Base-by-base conservation (phyloP, 2,888 invertebrate species). In the Adela reaumurella region DNA sequence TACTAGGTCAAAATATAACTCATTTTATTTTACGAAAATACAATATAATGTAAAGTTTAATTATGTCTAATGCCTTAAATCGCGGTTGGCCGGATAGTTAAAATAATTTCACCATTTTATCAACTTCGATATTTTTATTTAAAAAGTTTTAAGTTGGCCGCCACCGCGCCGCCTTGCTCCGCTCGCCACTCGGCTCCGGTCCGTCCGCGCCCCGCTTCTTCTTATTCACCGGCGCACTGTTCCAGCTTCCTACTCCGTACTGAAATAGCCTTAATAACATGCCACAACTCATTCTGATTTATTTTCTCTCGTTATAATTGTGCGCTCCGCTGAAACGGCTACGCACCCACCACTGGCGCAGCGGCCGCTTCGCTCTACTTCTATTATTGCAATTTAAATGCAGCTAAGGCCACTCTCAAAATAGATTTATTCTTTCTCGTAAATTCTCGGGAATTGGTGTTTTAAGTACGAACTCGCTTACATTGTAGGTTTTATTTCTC, bases 251-350 rank as follows among this genome's bases (percentile, higher is more conserved):
- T 67, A 68, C 70, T 71, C 68, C 63, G 66, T 68, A 62, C 63
- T 65, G 66, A 66, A 69, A 69, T 68, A 68, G 68, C 70, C 70
- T 73, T 79, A 78, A 77, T 77, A 79, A 73, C 73, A 70, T 68
- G 74, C 77, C 77, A 74, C 78, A 74, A 74, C 70, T 77, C 78
- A 76, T 74, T 70, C 73, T 78, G 79, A 80, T 80, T 79, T 77
- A 79, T 78, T 66, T 70, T 65, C 63, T 68, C 78, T 77, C 76
- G 73, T 77, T 78, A 77, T 76, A 77, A 76, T 74, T 74, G 77
- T 68, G 66, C 76, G 77, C 74, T 71, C 65, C 68, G 73, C 64
- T 73, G 73, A 68, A 68, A 67, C 64, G 62, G n/a, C n/a, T n/a
- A 66, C 62, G 65, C 67, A 69, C 68, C 67, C 62, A 69, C 70